Percentiles rank a stretch among this genome's conserved stretches.
Evolutionary conservation across 2,888 invertebrate genomes (phyloP).

Genomic region (Callinectes sapidus): DNA sequence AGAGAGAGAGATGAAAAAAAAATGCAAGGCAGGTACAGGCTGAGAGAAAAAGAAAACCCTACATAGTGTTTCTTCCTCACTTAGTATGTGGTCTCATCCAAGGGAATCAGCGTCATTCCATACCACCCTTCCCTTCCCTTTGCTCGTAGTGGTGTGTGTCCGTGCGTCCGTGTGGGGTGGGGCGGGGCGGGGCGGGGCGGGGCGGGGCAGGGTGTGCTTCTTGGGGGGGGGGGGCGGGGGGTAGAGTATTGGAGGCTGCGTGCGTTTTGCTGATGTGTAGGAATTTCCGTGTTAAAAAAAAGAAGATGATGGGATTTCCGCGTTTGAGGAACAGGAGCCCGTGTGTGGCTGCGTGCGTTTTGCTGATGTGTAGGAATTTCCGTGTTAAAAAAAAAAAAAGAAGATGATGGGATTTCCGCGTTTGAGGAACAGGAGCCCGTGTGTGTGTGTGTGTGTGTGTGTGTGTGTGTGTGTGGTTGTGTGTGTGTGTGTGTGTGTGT

Average conservation of each 20-base stretch:
- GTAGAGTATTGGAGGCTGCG: neutral
- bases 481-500: slow-evolving; percentile 23
- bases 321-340: neutral
- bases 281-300: neutral
- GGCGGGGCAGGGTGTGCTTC: no score
- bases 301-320: neutral
- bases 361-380: slow-evolving; percentile 1
- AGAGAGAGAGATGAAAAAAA: neutral
- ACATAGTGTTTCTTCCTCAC: neutral
- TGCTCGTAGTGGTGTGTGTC: neutral
- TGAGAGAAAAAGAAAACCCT: neutral
- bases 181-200: neutral
- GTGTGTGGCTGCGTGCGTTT: neutral
- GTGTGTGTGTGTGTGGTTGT: no score
- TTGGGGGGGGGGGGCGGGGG: neutral
- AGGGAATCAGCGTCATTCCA: neutral
- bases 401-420: slow-evolving; percentile 6
- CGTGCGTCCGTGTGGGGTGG: neutral
- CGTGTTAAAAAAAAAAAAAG: neutral
- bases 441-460: slow-evolving; percentile 12
- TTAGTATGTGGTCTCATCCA: neutral
- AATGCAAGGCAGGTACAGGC: neutral
- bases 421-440: neutral
- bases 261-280: neutral
- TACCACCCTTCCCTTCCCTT: neutral